A percentile compares a stretch with the other conserved stretches of the same genome.
phyloP scores from a whole-genome alignment of 2,113 vertebrate species.

The Sinosuthora webbiana region DNA sequence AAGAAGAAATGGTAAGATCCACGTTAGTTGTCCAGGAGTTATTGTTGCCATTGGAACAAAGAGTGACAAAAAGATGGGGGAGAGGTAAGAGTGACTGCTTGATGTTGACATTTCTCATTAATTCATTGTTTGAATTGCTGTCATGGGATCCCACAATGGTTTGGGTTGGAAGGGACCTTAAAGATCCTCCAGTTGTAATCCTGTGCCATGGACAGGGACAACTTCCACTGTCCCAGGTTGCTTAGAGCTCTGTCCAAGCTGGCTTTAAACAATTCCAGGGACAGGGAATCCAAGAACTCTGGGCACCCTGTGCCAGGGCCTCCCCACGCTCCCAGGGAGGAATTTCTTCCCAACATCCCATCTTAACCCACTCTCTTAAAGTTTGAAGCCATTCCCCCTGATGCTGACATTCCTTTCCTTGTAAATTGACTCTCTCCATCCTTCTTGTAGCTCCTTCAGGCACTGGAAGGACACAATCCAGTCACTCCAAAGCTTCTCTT shows the following conservation, averaged over 20 bases:
- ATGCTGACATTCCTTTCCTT: not conserved
- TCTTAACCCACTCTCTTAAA: not conserved
- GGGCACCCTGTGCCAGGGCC: not conserved
- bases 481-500: not conserved
- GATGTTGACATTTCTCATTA: not conserved
- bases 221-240: not conserved
- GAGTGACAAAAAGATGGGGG: not conserved
- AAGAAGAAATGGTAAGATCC: not conserved
- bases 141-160: too few species aligned
- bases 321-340: not conserved
- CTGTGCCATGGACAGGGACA: not conserved
- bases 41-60: not conserved
- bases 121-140: not conserved
- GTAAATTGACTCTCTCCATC: not conserved
- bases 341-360: not conserved
- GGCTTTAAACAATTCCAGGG: not conserved
- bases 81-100: not conserved
- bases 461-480: not conserved
- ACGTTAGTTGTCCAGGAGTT: not conserved
- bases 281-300: not conserved
- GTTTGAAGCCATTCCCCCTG: not conserved
- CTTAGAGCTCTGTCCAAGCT: not conserved
- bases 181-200: not conserved
- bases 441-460: not conserved
- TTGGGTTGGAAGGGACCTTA: not conserved